Evolutionary conservation across 30 jellyfish, hydroid and myxozoan species (phyloP).

Genomic region (Turritopsis rubra): DNA sequence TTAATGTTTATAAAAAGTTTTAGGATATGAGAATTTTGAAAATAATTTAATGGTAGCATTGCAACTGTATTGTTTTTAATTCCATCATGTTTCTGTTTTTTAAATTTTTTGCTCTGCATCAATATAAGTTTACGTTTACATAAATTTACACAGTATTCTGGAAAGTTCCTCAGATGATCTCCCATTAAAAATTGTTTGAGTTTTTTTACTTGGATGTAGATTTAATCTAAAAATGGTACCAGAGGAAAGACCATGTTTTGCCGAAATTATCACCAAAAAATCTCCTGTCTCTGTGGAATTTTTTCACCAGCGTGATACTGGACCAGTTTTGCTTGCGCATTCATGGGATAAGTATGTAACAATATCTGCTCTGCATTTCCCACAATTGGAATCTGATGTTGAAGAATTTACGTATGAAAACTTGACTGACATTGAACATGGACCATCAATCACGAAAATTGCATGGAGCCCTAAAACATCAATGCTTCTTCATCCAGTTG

Average conservation of each 20-base stretch:
- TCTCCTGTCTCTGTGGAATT: constrained; percentile 38
- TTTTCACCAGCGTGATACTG: constrained; percentile 44
- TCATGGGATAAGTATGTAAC: constrained; percentile 47
- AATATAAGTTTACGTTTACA: too few species aligned
- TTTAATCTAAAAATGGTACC: neutral
- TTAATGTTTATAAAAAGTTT: neutral
- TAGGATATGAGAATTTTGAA: neutral
- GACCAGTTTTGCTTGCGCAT: constrained; percentile 42
- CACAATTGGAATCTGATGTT: constrained; percentile 45
- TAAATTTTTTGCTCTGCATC: too few species aligned
- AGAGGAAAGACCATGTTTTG: constrained; percentile 19
- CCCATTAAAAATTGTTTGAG: too few species aligned
- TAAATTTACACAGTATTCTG: too few species aligned
- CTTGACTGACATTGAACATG: constrained; percentile 42
- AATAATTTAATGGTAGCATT: neutral
- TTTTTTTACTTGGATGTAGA: too few species aligned
- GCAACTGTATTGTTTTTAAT: neutral
- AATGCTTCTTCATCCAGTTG: constrained; percentile 38
- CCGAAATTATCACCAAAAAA: constrained; percentile 35
- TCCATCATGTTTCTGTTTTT: too few species aligned
- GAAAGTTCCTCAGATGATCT: too few species aligned
- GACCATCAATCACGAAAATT: constrained; percentile 30
- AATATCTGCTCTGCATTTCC: constrained; percentile 32
- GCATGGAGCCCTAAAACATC: constrained; percentile 54
- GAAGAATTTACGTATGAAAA: constrained; percentile 44